Base-by-base conservation (phyloP, 2,113 vertebrate species). In the Myrmecobius fasciatus region DNA sequence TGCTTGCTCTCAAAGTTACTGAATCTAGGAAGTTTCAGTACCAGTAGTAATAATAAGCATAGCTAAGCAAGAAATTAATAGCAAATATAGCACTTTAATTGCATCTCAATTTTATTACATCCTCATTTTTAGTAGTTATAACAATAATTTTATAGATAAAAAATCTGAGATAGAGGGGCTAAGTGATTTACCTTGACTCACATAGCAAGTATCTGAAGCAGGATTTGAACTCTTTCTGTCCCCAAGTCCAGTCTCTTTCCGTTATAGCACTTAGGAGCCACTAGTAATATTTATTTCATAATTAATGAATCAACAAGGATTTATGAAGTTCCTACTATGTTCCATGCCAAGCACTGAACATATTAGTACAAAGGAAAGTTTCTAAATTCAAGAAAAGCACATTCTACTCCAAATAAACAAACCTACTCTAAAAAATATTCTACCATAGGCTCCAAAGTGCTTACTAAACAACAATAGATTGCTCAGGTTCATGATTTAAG, bases 351-450 rank as follows among this genome's bases (percentile, higher is more conserved):
- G 1, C 4, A 7, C 14, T 20, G 17, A 75, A 75, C 31, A 22
- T 95, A 94, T 94, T 93, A 91, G 92, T 67, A 17, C 60, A 67
- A 67, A 36, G 36, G 11, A 67, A 31, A 94, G 60, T 24, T 90
- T 48, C 54, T 25, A 89, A 48, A 91, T 92, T 95, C 94, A 60
- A 93, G 67, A 95, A 91, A 53, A 52, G 1, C 20, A 91, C 52
- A 31, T n/a, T 67, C 52, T 53, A 90, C 53, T 95, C 26, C 54
- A 56, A 93, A 91, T 95, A 56, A 93, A 91, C 95, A 56, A 93
- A 91, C 95, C 96, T 47, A 54, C 56, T 91, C 91, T 46, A 31
- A 52, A 52, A 94, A 93, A 14, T 67, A 90, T 95, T 52, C 83
- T 47, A 75, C 89, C 75, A 46, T 8, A 90, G 26, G 49, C 8